Percentiles rank a stretch among this genome's conserved stretches.
Conservation (phyloP, 2,888 invertebrate species). For the Dryobotodes eremita region DNA sequence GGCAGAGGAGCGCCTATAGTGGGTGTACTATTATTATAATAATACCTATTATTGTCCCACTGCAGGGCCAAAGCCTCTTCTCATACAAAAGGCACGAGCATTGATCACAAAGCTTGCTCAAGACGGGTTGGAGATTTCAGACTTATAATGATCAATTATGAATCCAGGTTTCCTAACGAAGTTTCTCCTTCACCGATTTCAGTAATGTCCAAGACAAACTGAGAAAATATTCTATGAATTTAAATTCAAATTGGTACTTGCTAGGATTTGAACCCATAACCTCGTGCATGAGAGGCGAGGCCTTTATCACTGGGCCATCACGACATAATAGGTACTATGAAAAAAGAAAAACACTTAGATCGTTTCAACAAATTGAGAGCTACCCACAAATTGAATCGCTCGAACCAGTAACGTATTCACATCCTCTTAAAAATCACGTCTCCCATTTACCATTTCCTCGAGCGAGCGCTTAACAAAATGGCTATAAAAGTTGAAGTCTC, state of each 20-base stretch:
- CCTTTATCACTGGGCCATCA: not conserved
- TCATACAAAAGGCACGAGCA: not conserved
- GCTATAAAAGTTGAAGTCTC: slow-evolving; percentile 70
- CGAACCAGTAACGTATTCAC: slow-evolving; percentile 45
- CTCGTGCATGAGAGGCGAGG: not conserved
- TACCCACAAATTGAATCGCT: slow-evolving; percentile 37
- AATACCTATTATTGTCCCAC: not conserved
- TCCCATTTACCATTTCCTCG: slow-evolving; percentile 59
- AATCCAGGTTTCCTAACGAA: too few relatives aligned
- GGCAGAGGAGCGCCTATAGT: too few relatives aligned
- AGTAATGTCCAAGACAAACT: not conserved
- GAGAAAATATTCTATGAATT: not conserved
- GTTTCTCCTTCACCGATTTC: not conserved
- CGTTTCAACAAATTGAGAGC: slow-evolving; percentile 4
- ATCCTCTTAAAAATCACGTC: slow-evolving; percentile 61
- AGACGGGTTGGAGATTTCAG: not conserved
- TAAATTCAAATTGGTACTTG: not conserved
- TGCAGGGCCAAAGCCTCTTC: not conserved
- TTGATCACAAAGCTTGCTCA: not conserved
- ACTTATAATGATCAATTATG: not conserved
- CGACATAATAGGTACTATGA: not conserved
- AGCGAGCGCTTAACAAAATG: slow-evolving; percentile 67
- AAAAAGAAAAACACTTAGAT: not conserved
- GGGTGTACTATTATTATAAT: too few relatives aligned
- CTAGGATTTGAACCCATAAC: not conserved